phyloP scores from a whole-genome alignment of 2,797 vertebrate genomes.

The Anguilla pacifica region DNA sequence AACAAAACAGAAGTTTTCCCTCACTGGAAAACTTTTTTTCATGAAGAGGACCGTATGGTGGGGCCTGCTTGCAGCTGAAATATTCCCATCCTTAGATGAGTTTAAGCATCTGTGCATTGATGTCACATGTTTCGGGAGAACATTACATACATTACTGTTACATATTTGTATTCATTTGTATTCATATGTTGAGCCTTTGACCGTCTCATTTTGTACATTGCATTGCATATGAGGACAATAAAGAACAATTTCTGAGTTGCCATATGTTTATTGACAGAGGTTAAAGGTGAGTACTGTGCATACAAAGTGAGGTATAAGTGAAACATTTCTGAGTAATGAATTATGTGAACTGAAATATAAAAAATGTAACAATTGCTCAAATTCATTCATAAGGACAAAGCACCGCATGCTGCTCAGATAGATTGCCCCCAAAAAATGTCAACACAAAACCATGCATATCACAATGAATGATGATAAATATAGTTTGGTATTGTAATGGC shows the following conservation, averaged over 20 bases:
- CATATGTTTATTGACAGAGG: background rate
- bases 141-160: background rate
- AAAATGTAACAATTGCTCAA: background rate
- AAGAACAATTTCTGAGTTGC: background rate
- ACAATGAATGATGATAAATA: background rate
- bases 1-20: conserved; percentile 25
- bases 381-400: background rate
- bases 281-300: background rate
- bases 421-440: background rate
- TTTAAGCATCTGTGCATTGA: background rate
- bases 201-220: background rate
- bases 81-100: background rate
- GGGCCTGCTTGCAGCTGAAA: background rate
- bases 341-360: background rate
- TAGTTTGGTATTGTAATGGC: background rate
- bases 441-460: background rate
- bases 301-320: background rate
- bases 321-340: background rate
- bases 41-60: background rate
- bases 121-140: background rate
- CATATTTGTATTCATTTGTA: background rate
- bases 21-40: conserved; percentile 33
- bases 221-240: background rate
- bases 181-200: background rate
- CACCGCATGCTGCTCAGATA: background rate